These are phyloP conservation scores for Drosophila repleta DNA, from an alignment of 1,140 invertebrate species.

Conservation along the genomic window DNA sequence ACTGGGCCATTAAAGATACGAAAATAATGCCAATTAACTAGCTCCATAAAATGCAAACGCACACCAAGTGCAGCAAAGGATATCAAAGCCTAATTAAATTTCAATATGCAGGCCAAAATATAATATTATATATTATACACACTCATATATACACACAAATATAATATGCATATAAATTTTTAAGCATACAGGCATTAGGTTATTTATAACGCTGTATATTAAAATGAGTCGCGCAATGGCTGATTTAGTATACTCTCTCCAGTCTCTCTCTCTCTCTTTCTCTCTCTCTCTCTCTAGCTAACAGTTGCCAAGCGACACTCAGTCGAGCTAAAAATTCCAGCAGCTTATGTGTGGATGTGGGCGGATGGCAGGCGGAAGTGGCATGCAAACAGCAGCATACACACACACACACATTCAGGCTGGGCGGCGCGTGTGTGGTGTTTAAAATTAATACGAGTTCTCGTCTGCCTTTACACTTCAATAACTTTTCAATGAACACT, in stretches of 20 bases:
- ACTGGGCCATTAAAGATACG: constrained; percentile 6
- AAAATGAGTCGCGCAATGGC: constrained; percentile 31
- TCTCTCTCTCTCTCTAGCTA: not conserved
- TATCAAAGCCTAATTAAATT: constrained; percentile 69
- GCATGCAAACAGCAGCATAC: constrained; percentile 24
- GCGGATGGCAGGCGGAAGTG: not conserved
- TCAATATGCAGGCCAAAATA: constrained; percentile 56
- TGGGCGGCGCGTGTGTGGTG: constrained; percentile 34
- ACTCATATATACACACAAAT: not conserved
- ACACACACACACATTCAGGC: constrained; percentile 13
- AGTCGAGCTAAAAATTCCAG: constrained; percentile 56
- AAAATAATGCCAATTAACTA: constrained; percentile 31
- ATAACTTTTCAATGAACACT: constrained; percentile 80
- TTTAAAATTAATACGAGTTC: constrained; percentile 68
- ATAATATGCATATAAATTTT: no score
- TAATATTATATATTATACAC: constrained; percentile 16
- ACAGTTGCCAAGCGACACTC: constrained; percentile 21
- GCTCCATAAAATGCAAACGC: constrained; percentile 36
- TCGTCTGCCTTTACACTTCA: constrained; percentile 68
- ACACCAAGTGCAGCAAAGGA: constrained; percentile 10
- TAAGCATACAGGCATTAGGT: constrained; percentile 5
- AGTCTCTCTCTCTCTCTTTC: not conserved
- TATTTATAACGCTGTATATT: constrained; percentile 49
- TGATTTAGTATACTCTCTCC: constrained; percentile 45
- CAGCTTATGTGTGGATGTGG: constrained; percentile 8